Base-by-base conservation (phyloP, 2,113 vertebrate genomes). In the Apteryx owenii region DNA sequence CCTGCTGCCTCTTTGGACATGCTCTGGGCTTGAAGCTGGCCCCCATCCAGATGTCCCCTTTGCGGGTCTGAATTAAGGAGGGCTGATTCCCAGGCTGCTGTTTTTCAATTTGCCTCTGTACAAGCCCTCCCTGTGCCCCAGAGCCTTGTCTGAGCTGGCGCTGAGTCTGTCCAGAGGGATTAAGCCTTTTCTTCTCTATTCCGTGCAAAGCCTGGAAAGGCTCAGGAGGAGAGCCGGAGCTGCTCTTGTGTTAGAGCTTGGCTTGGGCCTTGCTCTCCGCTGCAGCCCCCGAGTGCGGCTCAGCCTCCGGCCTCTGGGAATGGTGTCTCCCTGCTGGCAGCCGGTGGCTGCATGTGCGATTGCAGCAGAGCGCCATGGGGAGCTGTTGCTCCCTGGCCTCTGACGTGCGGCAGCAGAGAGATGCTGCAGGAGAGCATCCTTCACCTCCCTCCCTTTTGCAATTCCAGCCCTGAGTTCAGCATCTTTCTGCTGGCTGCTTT, bases 161-260 rank as follows among this genome's bases (percentile, higher is more conserved):
- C 71, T 58, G 56, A 26, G 4, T 4, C 1, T 0, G 3, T 21
- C 44, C 36, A 9, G n/a, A n/a, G 7, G 46, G 20, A 71, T 16
- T 0, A 25, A 78, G 14, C 60, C 10, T 10, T 2, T 4, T 31
- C 10, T 12, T 44, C 50, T 61, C 31, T 4, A 23, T 2, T 61
- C 33, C 8, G 1, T 7, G 36, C 18, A 20, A 17, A 69, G 40
- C 29, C n/a, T 38, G 33, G 60, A 12, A 36, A 60, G 38, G 50
- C 12, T 12, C 22, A 4, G 51, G 65, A 33, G 7, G 7, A 28
- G 65, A 78, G 5, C 23, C 33, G 20, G 62, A 11, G 69, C 23
- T 5, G 70, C 61, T 51, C 69, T 44, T 2, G 0, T 0, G 1
- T 8, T 33, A 19, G 10, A 75, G 29, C 69, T n/a, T 2, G 6